A percentile compares a stretch with the other conserved stretches of the same genome.
These are phyloP conservation scores for Ibycter americanus DNA, from an alignment of 2,797 vertebrate genomes.

Conservation along the genomic window DNA sequence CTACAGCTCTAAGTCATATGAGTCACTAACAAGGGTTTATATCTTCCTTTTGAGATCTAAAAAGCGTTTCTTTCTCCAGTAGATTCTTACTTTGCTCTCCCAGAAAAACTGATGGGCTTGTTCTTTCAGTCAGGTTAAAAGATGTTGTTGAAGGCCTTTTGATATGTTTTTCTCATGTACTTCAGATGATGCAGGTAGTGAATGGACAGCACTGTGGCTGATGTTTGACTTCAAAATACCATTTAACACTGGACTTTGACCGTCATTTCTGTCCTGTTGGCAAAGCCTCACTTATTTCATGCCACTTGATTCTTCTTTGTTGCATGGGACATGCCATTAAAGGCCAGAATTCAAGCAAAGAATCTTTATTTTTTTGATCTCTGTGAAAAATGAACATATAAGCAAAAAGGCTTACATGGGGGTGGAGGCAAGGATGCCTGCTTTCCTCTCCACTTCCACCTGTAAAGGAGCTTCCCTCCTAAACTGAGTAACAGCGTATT, in stretches of 20 bases:
- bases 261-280: background rate
- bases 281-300: background rate
- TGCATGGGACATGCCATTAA: background rate
- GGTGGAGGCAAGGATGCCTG: background rate
- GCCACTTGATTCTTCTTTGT: background rate
- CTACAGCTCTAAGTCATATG: slow-evolving; percentile 29
- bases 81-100: background rate
- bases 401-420: background rate
- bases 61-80: background rate
- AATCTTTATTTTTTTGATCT: background rate
- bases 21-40: slow-evolving; percentile 17
- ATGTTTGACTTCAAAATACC: background rate
- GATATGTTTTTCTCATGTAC: background rate
- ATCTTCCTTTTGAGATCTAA: background rate
- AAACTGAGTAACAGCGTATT: background rate
- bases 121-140: background rate
- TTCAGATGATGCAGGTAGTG: background rate
- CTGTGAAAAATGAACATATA: background rate
- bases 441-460: background rate
- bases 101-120: background rate
- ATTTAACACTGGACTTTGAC: background rate
- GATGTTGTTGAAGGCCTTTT: background rate
- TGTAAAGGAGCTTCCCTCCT: background rate
- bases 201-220: background rate
- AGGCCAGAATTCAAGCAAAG: background rate